Percentiles rank a stretch among this genome's conserved stretches.
phyloP scores from a whole-genome alignment of 2,797 vertebrate genomes.

The Enteromius mattozi region DNA sequence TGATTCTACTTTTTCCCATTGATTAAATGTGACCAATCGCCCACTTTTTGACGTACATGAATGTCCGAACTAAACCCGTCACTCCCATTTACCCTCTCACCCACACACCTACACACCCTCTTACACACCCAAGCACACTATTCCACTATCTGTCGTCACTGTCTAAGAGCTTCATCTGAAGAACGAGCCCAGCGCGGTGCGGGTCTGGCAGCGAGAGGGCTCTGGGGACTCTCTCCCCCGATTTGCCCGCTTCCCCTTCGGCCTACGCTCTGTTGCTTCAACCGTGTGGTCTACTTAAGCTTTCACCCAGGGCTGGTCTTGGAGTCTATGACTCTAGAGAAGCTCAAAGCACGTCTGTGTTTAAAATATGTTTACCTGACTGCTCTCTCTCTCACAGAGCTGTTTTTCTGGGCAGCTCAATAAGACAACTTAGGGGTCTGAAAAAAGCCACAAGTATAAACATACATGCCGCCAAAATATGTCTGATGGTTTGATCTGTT shows the following conservation, averaged over 20 bases:
- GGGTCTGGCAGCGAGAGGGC: conserved; percentile 29
- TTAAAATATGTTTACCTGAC: conserved; percentile 70
- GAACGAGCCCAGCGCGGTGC: not conserved
- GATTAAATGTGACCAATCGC: conserved; percentile 23
- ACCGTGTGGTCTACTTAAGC: conserved; percentile 75
- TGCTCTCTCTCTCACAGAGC: conserved; percentile 63
- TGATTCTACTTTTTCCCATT: conserved; percentile 14
- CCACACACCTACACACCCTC: conserved; percentile 39
- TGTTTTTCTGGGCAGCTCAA: conserved; percentile 74
- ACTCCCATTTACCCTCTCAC: conserved; percentile 37
- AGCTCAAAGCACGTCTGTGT: conserved; percentile 69
- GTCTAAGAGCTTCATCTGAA: conserved; percentile 32
- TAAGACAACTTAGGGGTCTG: conserved; percentile 64
- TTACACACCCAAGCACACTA: conserved; percentile 40
- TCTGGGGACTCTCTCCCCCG: conserved; percentile 21
- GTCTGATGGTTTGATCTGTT: conserved; percentile 61
- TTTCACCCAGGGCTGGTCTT: conserved; percentile 63
- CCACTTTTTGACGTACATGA: conserved; percentile 31
- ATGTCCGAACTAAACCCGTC: conserved; percentile 29
- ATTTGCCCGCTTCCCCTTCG: conserved; percentile 47
- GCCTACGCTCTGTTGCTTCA: conserved; percentile 72
- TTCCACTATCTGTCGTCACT: conserved; percentile 48
- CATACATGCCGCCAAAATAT: conserved; percentile 64
- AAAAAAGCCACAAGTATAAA: conserved; percentile 67
- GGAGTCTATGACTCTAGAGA: conserved; percentile 44